Evolutionary conservation across 2,888 invertebrate species (phyloP).

Genomic region (Iselma pallidipennis): DNA sequence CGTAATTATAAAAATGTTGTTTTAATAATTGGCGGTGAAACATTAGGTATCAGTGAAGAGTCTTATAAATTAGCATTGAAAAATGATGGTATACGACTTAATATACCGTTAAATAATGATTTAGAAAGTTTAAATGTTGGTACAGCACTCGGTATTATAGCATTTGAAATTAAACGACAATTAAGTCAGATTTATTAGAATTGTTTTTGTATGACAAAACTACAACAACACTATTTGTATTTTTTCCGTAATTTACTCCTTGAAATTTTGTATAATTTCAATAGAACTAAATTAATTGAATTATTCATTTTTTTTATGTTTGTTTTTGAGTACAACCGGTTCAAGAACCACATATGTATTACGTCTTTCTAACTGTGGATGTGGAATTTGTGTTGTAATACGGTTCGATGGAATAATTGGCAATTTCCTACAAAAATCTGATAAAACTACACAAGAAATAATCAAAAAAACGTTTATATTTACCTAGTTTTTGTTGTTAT

Average conservation of each 20-base stretch:
- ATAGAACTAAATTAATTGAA: not conserved
- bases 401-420: not conserved
- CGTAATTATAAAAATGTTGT: conserved; percentile 61
- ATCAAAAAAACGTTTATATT: not conserved
- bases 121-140: conserved; percentile 86
- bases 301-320: not conserved
- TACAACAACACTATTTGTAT: not conserved
- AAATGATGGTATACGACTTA: conserved; percentile 66
- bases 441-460: not conserved
- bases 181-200: conserved; percentile 37
- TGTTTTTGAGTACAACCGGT: conserved; percentile 1
- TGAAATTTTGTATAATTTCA: not conserved
- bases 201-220: not conserved
- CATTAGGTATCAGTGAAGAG: conserved; percentile 78
- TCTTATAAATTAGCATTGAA: conserved; percentile 67
- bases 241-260: not conserved
- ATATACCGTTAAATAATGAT: conserved; percentile 76
- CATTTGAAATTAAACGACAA: conserved; percentile 82
- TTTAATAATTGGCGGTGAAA: conserved; percentile 87
- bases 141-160: conserved; percentile 79
- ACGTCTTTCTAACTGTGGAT: not conserved
- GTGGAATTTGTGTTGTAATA: conserved; percentile 1
- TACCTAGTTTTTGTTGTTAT: conserved; percentile 9
- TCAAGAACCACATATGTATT: conserved; percentile 18
- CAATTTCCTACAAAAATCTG: conserved; percentile 6